Evolutionary conservation across 2,113 vertebrate species (phyloP), one percentile per base, ranked within the genome.

Genomic region (Tyrannus savana): DNA sequence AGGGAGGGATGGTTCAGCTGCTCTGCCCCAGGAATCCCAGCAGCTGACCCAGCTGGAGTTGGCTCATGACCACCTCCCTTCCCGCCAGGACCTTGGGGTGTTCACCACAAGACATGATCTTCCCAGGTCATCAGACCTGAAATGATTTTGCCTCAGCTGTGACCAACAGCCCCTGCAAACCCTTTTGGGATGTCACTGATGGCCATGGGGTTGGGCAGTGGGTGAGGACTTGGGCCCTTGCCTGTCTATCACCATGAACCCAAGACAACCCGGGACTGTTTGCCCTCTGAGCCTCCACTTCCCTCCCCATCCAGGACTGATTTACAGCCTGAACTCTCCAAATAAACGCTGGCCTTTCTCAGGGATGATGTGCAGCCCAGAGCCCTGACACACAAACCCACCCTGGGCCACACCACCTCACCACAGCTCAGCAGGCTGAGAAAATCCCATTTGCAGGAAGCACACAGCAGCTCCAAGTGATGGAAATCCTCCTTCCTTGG

Each of bases 231-330:
- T 2, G 1, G 19, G 11, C 58, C 41, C 46, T 72, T 7, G 6
- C 31, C 10, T 28, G 11, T 15, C 37, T 74, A 55, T 17, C 49
- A 33, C 52, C 49, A 12, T 0, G 2, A 71, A 6, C 4, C 8
- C 42, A 27, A 3, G 44, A 19, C 23, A 41, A 31, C 16, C 10
- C 3, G 1, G 59, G 37, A 23, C 33, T 47, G 44, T 50, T 52
- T 12, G 33, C n/a, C 14, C n/a, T 41, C 46, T 2, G 25, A 82
- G 44, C 9, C 39, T n/a, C 22, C 0, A 1, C 42, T 69, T 41
- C 18, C 35, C 13, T 41, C 46, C 49, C 67, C 12, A 39, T 3
- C 25, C 52, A 3, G 30, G 4, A 13, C 53, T 6, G 27, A 42
- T 71, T n/a, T n/a, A 50, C 37, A 75, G 46, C n/a, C 37, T 13